Percentiles rank a stretch among this genome's conserved stretches.
phyloP scores from a whole-genome alignment of 2,113 vertebrate species.

The Actinemys pallida region DNA sequence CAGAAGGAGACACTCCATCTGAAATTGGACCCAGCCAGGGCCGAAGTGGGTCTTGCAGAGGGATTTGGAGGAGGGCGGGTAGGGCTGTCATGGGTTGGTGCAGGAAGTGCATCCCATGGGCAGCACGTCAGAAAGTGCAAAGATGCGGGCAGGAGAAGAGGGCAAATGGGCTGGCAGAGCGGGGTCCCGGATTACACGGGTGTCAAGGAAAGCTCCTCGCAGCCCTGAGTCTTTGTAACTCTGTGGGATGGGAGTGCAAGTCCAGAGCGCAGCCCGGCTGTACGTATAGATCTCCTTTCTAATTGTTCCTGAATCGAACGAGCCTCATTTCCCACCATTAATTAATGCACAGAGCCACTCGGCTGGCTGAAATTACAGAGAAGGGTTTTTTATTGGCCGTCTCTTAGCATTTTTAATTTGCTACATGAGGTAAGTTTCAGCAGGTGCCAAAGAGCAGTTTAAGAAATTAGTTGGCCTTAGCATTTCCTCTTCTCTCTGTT shows the following conservation, averaged over 20 bases:
- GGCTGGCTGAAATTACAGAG: conserved; percentile 56
- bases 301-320: neutral
- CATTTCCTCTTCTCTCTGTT: conserved; percentile 53
- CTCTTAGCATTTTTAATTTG: conserved; percentile 77
- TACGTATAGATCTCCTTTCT: neutral
- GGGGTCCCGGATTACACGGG: neutral
- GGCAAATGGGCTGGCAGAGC: neutral
- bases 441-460: conserved; percentile 73
- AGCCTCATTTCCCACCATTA: conserved; percentile 50
- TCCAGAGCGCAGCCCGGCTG: neutral
- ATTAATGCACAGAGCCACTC: conserved; percentile 57
- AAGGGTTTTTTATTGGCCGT: conserved; percentile 57
- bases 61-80: neutral
- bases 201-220: neutral
- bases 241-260: neutral
- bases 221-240: neutral
- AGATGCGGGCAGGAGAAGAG: neutral
- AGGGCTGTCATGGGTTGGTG: neutral
- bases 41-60: neutral
- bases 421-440: conserved; percentile 73
- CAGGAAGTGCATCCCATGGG: neutral
- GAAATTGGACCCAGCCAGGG: neutral
- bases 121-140: neutral
- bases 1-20: neutral
- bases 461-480: conserved; percentile 73